Percentiles rank a stretch among this genome's conserved stretches.
phyloP scores from a whole-genome alignment of 2,113 vertebrate species.

The Cinclus mexicanus region DNA sequence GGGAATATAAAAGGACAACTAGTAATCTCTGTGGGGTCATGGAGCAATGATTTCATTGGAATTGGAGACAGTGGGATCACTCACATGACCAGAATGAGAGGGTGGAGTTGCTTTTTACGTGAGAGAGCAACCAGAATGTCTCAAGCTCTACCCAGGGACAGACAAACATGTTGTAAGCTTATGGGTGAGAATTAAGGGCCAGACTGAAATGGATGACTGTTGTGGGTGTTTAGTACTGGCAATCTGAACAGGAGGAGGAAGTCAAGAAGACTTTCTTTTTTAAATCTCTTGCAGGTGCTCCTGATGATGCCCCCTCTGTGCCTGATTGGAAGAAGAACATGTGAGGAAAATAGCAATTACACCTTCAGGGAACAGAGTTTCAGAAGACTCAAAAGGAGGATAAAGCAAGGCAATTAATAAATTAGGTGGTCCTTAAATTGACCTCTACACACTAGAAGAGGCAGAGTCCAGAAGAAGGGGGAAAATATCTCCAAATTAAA shows the following conservation, averaged over 20 bases:
- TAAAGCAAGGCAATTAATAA: background rate
- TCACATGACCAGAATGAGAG: background rate
- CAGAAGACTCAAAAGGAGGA: background rate
- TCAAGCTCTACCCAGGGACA: background rate
- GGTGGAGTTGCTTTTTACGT: background rate
- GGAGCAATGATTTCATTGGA: background rate
- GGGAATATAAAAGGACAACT: background rate
- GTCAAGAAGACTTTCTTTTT: background rate
- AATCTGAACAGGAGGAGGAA: background rate
- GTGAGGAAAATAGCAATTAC: background rate
- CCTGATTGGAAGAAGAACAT: background rate
- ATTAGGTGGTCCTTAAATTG: background rate
- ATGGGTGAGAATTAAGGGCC: background rate
- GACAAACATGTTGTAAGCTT: fast-evolving
- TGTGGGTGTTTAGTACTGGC: fast-evolving
- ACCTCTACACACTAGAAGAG: background rate
- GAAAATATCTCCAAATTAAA: background rate
- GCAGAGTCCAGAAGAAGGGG: background rate
- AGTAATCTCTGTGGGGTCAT: background rate
- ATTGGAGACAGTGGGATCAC: background rate
- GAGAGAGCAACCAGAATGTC: background rate
- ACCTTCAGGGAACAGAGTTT: background rate
- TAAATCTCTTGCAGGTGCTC: background rate
- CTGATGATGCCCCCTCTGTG: background rate
- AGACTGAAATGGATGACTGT: background rate